Evolutionary conservation across 2,113 vertebrate genomes (phyloP).

Genomic region (Xiphorhynchus elegans): DNA sequence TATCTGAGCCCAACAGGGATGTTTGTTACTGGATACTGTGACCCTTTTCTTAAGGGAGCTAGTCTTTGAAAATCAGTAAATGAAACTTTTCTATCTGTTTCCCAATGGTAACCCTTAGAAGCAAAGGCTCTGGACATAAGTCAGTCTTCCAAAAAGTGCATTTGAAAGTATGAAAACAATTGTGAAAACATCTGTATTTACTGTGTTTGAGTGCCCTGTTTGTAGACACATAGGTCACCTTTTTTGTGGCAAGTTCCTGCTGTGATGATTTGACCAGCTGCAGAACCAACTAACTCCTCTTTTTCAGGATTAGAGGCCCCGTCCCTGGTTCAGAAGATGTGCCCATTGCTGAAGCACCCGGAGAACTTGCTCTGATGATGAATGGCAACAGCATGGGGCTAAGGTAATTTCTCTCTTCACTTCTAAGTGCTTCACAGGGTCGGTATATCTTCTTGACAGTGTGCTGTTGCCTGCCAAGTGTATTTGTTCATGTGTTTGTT

Average conservation of each 20-base stretch:
- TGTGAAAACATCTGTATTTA: background rate
- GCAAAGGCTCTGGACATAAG: background rate
- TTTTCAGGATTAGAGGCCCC: constrained; percentile 68
- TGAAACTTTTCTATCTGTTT: background rate
- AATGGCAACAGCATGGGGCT: constrained; percentile 53
- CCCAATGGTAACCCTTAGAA: background rate
- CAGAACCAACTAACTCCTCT: background rate
- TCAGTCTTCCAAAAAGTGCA: background rate
- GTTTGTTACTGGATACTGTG: background rate
- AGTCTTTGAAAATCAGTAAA: background rate
- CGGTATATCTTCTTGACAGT: constrained; percentile 24
- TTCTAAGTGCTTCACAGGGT: background rate
- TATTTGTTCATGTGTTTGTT: constrained; percentile 34
- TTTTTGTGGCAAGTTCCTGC: background rate
- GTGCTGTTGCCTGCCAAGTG: background rate
- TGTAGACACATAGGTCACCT: background rate
- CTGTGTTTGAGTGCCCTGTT: background rate
- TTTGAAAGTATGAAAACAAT: background rate
- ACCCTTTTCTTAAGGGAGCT: background rate
- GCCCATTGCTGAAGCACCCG: constrained; percentile 34
- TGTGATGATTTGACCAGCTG: background rate
- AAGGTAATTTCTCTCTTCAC: constrained; percentile 63
- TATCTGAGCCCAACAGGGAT: background rate
- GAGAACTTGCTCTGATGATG: constrained; percentile 40
- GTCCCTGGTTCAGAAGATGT: constrained; percentile 28